Conservation (phyloP, 2,888 invertebrate genomes). For the Meliscaeva auricollis region DNA sequence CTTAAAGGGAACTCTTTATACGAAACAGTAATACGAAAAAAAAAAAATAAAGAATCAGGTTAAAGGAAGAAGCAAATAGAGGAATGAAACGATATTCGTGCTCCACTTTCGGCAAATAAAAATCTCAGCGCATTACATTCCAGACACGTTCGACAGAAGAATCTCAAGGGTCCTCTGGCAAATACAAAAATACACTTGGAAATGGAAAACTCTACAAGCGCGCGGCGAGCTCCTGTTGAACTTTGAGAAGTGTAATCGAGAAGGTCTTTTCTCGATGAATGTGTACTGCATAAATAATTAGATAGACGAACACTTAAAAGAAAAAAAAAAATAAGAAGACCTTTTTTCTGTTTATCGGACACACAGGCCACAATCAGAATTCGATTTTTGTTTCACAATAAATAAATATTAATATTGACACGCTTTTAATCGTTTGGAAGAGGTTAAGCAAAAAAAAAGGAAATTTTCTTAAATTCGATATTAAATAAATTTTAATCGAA, state of each 20-base stretch:
- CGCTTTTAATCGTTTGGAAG: slow-evolving; percentile 21
- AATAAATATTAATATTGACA: slow-evolving; percentile 43
- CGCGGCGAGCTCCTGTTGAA: slow-evolving; percentile 25
- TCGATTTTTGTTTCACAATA: slow-evolving; percentile 19
- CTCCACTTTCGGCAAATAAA: slow-evolving; percentile 63
- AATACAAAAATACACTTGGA: neutral
- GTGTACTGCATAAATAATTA: slow-evolving; percentile 65
- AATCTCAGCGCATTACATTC: slow-evolving; percentile 70
- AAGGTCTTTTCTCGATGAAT: slow-evolving; percentile 56
- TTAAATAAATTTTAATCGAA: neutral
- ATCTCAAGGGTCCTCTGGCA: slow-evolving; percentile 47
- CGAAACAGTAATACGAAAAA: neutral
- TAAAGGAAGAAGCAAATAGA: slow-evolving; percentile 23
- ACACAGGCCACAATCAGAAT: neutral
- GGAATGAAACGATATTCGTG: slow-evolving; percentile 50
- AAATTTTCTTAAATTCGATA: neutral
- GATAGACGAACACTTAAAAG: neutral
- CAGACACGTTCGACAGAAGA: slow-evolving; percentile 59
- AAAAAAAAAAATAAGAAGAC: neutral
- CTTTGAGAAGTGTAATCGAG: slow-evolving; percentile 61
- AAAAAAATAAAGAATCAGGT: neutral
- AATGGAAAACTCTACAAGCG: slow-evolving; percentile 23
- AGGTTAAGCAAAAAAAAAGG: neutral
- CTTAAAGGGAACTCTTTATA: slow-evolving; percentile 51
- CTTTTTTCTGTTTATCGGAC: neutral